Evolutionary conservation across 2,797 vertebrate genomes (phyloP).

Genomic region (Hafferia zeledoni): DNA sequence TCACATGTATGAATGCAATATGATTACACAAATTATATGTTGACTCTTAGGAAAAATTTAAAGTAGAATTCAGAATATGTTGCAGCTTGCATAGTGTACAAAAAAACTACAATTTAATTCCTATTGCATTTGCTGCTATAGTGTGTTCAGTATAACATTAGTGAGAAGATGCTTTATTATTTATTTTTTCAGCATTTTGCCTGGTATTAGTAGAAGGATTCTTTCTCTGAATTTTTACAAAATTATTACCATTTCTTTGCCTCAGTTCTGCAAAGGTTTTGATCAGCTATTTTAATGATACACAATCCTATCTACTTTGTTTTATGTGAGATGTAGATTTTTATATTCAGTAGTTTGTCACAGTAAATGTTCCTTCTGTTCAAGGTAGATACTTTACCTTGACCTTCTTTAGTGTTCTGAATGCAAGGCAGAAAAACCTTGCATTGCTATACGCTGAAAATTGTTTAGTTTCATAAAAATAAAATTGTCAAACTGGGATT

Average conservation of each 20-base stretch:
- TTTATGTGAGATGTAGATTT: not conserved
- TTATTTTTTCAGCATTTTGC: constrained; percentile 16
- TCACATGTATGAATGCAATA: constrained; percentile 50
- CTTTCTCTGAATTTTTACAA: not conserved
- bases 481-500: not conserved
- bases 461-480: not conserved
- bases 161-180: not conserved
- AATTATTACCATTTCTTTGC: not conserved
- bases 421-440: not conserved
- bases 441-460: not conserved
- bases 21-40: constrained; percentile 67
- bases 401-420: not conserved
- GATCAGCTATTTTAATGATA: not conserved
- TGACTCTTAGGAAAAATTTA: constrained; percentile 40
- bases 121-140: constrained; percentile 53
- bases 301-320: not conserved
- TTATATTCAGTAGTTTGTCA: not conserved
- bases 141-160: not conserved
- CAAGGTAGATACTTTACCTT: not conserved
- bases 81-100: constrained; percentile 24
- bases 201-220: not conserved
- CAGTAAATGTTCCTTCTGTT: not conserved
- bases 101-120: constrained; percentile 51
- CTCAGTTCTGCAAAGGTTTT: not conserved
- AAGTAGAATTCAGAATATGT: constrained; percentile 17